Evolutionary conservation across 2,113 vertebrate species (phyloP), one percentile per base, ranked within the genome.

Genomic region (Ellobius talpinus): DNA sequence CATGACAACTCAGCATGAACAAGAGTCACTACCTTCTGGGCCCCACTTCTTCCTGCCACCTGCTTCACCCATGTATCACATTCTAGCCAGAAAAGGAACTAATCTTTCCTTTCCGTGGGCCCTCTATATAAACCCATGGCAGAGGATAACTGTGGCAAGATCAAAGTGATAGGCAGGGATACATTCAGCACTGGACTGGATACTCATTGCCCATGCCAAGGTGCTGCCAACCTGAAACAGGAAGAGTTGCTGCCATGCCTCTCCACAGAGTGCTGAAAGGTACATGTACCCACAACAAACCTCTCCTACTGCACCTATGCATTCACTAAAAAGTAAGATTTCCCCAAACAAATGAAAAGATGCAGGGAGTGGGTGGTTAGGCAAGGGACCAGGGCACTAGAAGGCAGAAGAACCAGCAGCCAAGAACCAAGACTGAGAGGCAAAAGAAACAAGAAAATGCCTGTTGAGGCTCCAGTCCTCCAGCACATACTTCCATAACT

Each of bases 391-490:
- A 66, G 17, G 21, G 7, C 21, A 66, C 29, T 45, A 82, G n/a
- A 89, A 23, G 10, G 52, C 17, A 26, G 39, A 90, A 88, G 1
- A 91, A 66, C 12, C 29, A 91, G 50, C 42, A 93, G 50, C 66
- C 29, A 70, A 39, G 76, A 93, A 50, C 79, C 29, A 66, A 47
- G 79, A 65, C 74, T 93, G 16, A 11, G 33, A 89, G 36, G 19
- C 61, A 93, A 29, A 7, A 73, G 73, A 93, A n/a, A 95, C n/a
- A 93, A 52, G 19, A 86, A n/a, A 86, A 72, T 42, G 36, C 39
- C 31, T 29, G 47, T 92, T 42, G 65, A 89, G 52, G 33, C 16
- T 77, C 61, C 16, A 84, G 55, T 14, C 13, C 33, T 72, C 65
- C 11, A 13, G 8, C 13, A 5, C 86, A 42, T 66, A 10, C 16